A percentile compares a stretch with the other conserved stretches of the same genome.
These are phyloP conservation scores for Adelphocoris suturalis DNA, from an alignment of 2,888 invertebrate species.

Conservation along the genomic window DNA sequence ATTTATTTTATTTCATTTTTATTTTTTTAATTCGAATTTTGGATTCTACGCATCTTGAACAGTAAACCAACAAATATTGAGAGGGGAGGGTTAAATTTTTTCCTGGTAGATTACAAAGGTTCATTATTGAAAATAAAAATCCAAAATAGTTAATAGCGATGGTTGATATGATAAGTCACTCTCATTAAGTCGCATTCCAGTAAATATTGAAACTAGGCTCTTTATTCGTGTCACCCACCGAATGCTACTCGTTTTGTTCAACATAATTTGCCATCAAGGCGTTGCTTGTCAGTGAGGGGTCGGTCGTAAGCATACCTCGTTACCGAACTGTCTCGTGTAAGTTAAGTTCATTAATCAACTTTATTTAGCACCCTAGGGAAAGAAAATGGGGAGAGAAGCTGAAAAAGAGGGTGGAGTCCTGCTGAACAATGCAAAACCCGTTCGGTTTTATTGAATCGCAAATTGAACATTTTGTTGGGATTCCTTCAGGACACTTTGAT, in stretches of 20 bases:
- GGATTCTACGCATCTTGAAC: no score
- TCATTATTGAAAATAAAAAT: no score
- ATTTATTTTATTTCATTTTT: no score
- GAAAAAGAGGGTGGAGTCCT: not conserved
- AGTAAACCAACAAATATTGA: no score
- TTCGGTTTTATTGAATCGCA: not conserved
- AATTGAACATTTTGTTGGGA: slow-evolving; percentile 5
- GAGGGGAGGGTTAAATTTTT: no score
- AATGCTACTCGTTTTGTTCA: not conserved
- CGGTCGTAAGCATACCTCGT: not conserved
- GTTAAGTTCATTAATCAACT: slow-evolving; percentile 31
- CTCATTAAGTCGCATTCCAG: no score
- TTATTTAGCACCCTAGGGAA: slow-evolving; percentile 15
- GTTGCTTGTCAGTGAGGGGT: not conserved
- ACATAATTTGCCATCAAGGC: not conserved
- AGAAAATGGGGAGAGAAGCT: slow-evolving; percentile 23
- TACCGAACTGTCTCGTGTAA: slow-evolving; percentile 10
- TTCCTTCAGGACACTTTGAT: not conserved
- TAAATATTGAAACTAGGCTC: no score
- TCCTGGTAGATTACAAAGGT: no score
- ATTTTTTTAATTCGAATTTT: no score
- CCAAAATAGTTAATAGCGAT: no score
- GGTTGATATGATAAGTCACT: no score
- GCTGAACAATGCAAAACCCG: not conserved
- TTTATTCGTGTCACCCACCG: no score